Evolutionary conservation across 64 coral and sea anemone species (phyloP).

Genomic region (Cladopsammia gracilis): DNA sequence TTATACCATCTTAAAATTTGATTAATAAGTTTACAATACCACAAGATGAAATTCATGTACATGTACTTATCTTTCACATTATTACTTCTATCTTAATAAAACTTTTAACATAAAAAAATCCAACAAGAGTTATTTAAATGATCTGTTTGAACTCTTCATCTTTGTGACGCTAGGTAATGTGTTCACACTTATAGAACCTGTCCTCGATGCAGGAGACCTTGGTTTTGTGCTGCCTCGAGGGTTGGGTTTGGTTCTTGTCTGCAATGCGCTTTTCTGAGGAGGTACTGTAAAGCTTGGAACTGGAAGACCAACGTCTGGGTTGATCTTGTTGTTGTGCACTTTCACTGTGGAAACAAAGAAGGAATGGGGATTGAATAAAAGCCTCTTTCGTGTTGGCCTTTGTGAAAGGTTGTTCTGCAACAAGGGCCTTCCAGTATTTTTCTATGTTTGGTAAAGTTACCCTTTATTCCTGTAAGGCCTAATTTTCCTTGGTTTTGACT

Average conservation of each 20-base stretch:
- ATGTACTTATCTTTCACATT: too few relatives aligned
- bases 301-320: slow-evolving; percentile 62
- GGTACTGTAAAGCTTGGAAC: not conserved
- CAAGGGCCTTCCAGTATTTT: too few relatives aligned
- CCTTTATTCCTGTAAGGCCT: too few relatives aligned
- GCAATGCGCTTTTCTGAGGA: not conserved
- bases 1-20: too few relatives aligned
- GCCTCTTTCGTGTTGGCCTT: too few relatives aligned
- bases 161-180: not conserved
- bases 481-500: too few relatives aligned
- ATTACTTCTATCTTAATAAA: not conserved
- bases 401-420: too few relatives aligned
- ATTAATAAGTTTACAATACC: too few relatives aligned
- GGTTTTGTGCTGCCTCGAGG: not conserved
- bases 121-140: slow-evolving; percentile 4
- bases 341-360: slow-evolving; percentile 20
- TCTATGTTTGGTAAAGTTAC: too few relatives aligned
- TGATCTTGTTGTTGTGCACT: slow-evolving; percentile 62
- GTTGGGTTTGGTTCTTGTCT: not conserved
- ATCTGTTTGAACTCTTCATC: not conserved
- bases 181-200: not conserved
- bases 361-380: not conserved
- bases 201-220: slow-evolving; percentile 12
- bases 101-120: not conserved
- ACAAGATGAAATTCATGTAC: too few relatives aligned